Evolutionary conservation across 2,797 vertebrate genomes (phyloP).

Genomic region (Eutrigla gurnardus): DNA sequence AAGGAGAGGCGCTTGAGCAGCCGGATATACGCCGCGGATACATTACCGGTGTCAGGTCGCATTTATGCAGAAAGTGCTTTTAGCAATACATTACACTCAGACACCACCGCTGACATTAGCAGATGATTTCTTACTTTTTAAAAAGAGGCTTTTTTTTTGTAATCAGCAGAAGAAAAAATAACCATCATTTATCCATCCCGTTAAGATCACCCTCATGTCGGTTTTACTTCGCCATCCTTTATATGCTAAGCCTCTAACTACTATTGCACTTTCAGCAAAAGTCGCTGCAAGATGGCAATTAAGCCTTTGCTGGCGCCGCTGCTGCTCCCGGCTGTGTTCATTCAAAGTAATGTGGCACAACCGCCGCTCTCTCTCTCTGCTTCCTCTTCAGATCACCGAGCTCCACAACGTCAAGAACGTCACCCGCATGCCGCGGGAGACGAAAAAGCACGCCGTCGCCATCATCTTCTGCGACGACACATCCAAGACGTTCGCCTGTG

Average conservation of each 20-base stretch:
- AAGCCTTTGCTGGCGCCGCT: slow-evolving; percentile 44
- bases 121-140: slow-evolving; percentile 16
- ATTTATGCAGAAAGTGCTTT: slow-evolving; percentile 40
- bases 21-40: slow-evolving; percentile 6
- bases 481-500: slow-evolving; percentile 98
- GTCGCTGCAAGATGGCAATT: slow-evolving; percentile 58
- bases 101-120: neutral
- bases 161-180: slow-evolving; percentile 36
- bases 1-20: slow-evolving; percentile 50
- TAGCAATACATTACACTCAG: slow-evolving; percentile 14
- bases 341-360: slow-evolving; percentile 64
- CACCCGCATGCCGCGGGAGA: slow-evolving; percentile 96
- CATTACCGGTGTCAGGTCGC: slow-evolving; percentile 2
- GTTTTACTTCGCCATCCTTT: slow-evolving; percentile 39
- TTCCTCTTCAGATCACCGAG: slow-evolving; percentile 93
- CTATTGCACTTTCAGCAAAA: slow-evolving; percentile 59
- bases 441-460: slow-evolving; percentile 97
- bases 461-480: slow-evolving; percentile 99
- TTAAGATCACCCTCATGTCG: slow-evolving; percentile 32
- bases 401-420: slow-evolving; percentile 98
- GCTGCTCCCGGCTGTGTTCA: slow-evolving; percentile 50
- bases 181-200: slow-evolving; percentile 37
- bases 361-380: slow-evolving; percentile 70
- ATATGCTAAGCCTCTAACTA: slow-evolving; percentile 39
- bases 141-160: slow-evolving; percentile 20